phyloP scores from a whole-genome alignment of 1,140 invertebrate species.

The Aphidius gifuensis region DNA sequence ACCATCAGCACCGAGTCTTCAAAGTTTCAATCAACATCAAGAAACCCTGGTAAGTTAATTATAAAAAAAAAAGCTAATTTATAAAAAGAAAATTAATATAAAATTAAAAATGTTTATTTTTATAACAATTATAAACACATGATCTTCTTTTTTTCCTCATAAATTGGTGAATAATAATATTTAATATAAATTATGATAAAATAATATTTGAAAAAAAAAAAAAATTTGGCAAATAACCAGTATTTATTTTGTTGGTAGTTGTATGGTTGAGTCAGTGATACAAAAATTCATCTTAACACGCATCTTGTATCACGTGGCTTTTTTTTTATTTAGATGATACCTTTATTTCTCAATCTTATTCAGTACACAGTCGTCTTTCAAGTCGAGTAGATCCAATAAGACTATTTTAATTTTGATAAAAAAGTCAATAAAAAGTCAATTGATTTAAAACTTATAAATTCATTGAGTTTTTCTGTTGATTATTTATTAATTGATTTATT shows the following conservation, averaged over 20 bases:
- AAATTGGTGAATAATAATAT: not conserved
- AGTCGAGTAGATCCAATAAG: not conserved
- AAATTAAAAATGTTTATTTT: not conserved
- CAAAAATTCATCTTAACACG: slow-evolving; percentile 29
- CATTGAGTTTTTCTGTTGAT: too few relatives aligned
- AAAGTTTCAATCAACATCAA: slow-evolving; percentile 27
- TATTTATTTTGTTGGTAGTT: slow-evolving; percentile 2
- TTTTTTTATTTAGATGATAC: slow-evolving; percentile 8
- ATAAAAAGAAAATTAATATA: too few relatives aligned
- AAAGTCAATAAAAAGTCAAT: too few relatives aligned
- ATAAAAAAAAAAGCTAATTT: slow-evolving; percentile 6
- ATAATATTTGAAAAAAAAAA: too few relatives aligned
- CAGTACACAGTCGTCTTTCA: slow-evolving; percentile 22
- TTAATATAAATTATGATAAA: too few relatives aligned
- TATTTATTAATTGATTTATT: not conserved
- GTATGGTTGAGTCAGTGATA: slow-evolving; percentile 38
- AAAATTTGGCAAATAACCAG: too few relatives aligned
- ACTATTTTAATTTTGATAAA: too few relatives aligned
- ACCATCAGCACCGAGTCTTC: slow-evolving; percentile 29
- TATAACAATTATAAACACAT: too few relatives aligned
- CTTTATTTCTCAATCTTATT: slow-evolving; percentile 10
- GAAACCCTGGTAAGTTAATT: slow-evolving; percentile 32
- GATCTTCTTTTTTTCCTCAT: slow-evolving; percentile 22
- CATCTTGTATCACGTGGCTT: slow-evolving; percentile 36
- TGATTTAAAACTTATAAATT: too few relatives aligned